phyloP scores from a whole-genome alignment of 1,140 invertebrate genomes.

The Drosophila baimaii region DNA sequence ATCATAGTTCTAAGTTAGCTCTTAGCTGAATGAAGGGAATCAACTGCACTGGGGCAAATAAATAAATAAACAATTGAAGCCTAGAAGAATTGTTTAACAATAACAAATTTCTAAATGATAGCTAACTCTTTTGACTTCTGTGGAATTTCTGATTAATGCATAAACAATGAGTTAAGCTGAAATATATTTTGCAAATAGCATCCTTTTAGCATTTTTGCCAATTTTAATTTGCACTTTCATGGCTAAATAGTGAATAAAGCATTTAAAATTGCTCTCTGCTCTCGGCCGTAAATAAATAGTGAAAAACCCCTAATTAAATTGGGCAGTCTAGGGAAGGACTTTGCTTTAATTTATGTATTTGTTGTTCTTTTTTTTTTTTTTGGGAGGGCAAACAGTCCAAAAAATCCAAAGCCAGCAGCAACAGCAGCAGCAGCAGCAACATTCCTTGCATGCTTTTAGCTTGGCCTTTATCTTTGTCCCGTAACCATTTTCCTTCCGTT shows the following conservation, averaged over 20 bases:
- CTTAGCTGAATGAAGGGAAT: background rate
- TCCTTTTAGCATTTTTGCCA: background rate
- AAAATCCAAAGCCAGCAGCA: conserved; percentile 22
- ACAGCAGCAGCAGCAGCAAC: conserved; percentile 6
- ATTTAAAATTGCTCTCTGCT: background rate
- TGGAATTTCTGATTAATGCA: conserved; percentile 1
- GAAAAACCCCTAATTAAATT: conserved; percentile 24
- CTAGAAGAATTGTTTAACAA: conserved; percentile 6
- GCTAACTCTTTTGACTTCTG: conserved; percentile 3
- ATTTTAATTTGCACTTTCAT: background rate
- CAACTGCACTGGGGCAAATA: background rate
- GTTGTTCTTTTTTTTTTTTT: conserved; percentile 11
- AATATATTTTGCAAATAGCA: background rate
- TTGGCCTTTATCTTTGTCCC: conserved; percentile 36
- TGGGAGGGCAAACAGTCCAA: background rate
- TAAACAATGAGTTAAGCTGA: background rate
- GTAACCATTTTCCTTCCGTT: conserved; percentile 12
- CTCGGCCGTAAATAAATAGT: conserved; percentile 14
- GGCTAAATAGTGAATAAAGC: background rate
- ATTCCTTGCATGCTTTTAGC: conserved; percentile 59
- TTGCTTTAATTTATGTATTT: conserved; percentile 39
- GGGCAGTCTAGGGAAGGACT: background rate
- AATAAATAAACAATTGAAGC: conserved; percentile 10
- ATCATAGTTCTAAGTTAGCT: background rate
- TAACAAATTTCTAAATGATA: background rate